Base-by-base conservation (phyloP, 2,888 invertebrate genomes). In the Synergus umbraculus region DNA sequence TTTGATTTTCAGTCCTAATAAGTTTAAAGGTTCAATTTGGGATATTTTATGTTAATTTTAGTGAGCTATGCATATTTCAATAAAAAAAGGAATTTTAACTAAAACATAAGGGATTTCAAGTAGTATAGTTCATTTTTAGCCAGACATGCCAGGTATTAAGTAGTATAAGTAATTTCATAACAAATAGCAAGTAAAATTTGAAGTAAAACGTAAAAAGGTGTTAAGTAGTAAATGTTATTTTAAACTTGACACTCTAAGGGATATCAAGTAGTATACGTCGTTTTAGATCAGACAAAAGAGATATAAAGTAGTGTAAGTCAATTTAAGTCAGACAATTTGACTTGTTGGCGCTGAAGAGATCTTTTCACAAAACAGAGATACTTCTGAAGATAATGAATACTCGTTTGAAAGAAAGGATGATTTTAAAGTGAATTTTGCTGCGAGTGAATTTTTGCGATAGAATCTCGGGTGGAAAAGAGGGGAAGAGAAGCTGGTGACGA, bases 401-500 rank as follows among this genome's bases (percentile, higher is more conserved):
- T 9, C 9, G 54, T 58, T 58, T 18, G 18, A 9, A 18, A 9
- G 18, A 58, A 58, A 18, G 9, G 9, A 58, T 9, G 15, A 58
- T 18, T 58, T 3, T 2, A 18, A 9, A 18, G 8, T 5, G 2
- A 18, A 58, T 58, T 58, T 9, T 58, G 54, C 7, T 63, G 8
- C 10, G 29, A 3, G 22, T 60, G 63, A 12, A 29, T 29, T 63
- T 63, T 29, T 22, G 63, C 10, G 22, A 29, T 7, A 63, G 1
- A 63, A 29, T 18, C n/a, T 63, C 29, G 18, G 4, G 0, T 63
- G 29, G 29, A 63, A 29, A 5, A 13, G 2, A 5, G 4, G n/a
- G 43, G 12, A 67, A 67, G 22, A 46, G 18, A 22, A 8, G 7
- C 78, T 67, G 79, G 67, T 18, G 41, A 76, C 63, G 79, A 79